Evolutionary conservation across 2,888 invertebrate species (phyloP).

Genomic region (Thymelicus acteon): DNA sequence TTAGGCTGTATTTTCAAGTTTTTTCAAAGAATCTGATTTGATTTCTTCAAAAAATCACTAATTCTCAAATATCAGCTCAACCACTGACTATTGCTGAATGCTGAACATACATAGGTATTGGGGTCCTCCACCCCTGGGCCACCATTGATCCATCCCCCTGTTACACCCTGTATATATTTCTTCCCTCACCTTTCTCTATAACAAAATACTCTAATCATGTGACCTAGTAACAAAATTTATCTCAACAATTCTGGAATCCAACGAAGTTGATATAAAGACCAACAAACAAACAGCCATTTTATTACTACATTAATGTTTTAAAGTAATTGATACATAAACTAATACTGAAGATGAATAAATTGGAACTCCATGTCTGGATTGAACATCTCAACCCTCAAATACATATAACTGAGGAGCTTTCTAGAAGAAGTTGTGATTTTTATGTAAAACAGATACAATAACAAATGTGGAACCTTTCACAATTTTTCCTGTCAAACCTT

Average conservation of each 20-base stretch:
- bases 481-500: conserved; percentile 19
- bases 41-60: no score
- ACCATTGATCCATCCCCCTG: no score
- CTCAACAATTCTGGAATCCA: conserved; percentile 20
- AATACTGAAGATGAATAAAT: conserved; percentile 2
- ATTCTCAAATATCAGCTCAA: no score
- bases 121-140: no score
- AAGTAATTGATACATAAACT: neutral
- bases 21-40: no score
- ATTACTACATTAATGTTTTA: neutral
- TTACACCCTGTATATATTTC: no score
- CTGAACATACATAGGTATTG: no score
- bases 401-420: neutral
- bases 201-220: conserved; percentile 1
- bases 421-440: no score
- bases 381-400: neutral
- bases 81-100: no score
- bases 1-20: no score
- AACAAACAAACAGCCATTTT: neutral
- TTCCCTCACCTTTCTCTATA: neutral
- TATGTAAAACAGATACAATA: neutral
- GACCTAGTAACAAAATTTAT: conserved; percentile 6
- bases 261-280: neutral
- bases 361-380: neutral
- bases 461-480: neutral